Percentiles rank a stretch among this genome's conserved stretches.
Conservation (phyloP, 2,113 vertebrate species). For the Candoia aspera region DNA sequence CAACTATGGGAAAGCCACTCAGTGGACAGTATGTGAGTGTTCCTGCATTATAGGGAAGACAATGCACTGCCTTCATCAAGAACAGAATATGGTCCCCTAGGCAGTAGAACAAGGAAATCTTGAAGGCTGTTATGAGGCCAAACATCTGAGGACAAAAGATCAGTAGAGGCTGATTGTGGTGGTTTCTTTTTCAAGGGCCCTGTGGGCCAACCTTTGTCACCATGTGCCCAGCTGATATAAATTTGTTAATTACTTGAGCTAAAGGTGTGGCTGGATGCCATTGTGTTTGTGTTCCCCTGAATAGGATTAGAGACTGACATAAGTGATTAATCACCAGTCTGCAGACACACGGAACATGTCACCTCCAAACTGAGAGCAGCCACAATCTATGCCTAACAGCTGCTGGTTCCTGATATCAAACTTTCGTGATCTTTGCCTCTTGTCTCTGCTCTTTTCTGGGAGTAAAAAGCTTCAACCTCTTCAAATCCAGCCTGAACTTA, state of each 20-base stretch:
- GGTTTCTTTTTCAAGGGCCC: constrained; percentile 55
- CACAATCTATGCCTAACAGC: constrained; percentile 94
- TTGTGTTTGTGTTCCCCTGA: constrained; percentile 92
- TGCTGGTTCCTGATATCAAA: constrained; percentile 76
- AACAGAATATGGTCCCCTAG: not conserved
- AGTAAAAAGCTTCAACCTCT: not conserved
- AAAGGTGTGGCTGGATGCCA: constrained; percentile 85
- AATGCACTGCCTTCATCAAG: not conserved
- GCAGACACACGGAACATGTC: constrained; percentile 88
- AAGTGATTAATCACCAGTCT: constrained; percentile 93
- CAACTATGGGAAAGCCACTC: not conserved
- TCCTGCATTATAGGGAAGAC: not conserved
- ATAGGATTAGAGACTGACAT: constrained; percentile 94
- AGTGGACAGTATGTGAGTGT: not conserved
- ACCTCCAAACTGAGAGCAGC: constrained; percentile 82
- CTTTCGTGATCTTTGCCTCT: constrained; percentile 51
- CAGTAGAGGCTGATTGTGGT: not conserved
- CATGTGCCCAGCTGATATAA: constrained; percentile 70
- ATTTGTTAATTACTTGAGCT: constrained; percentile 77
- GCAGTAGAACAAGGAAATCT: not conserved
- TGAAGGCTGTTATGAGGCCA: not conserved
- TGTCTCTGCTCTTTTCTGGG: constrained; percentile 43
- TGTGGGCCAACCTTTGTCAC: constrained; percentile 11
- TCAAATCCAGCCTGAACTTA: not conserved
- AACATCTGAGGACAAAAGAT: not conserved